Base-by-base conservation (phyloP, 2,797 vertebrate species). In the Cryptoblepharus egeriae region DNA sequence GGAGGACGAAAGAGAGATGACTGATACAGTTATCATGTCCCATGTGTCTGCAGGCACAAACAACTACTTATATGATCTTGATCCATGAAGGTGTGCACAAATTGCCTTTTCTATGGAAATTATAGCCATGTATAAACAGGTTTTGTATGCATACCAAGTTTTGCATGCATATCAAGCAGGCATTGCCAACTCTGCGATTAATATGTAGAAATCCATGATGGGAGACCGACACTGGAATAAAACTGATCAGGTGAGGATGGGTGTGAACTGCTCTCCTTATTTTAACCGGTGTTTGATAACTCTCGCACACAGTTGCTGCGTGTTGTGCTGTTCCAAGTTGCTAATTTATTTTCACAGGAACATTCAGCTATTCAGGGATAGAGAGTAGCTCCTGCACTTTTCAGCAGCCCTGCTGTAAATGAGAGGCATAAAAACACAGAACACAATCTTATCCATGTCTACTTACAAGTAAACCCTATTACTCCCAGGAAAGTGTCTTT, bases 331-430 rank as follows among this genome's bases (percentile, higher is more conserved):
- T 74, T 82, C 68, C 30, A 52, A 37, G 64, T 68, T 68, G 71
- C 77, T 74, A 84, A 79, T 84, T 84, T 84, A 84, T 79, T 79
- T 63, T 79, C 77, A 61, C 82, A 84, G 76, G 82, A 84, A 84
- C 82, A 69, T 61, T 60, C n/a, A 84, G 39, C 71, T 84, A 75
- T 84, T 84, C 52, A 79, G 68, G 70, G 82, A 49, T 37, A 60
- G 32, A 63, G 58, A 37, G 30, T n/a, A 67, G 12, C 67, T 35
- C 67, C 70, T 58, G 24, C 26, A 73, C 28, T 83, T 64, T 45
- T 72, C 75, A 45, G 20, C 3, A 60, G 16, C 16, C 61, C 22
- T 57, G 61, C 71, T 83, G n/a, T 52, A 67, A 55, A 78, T 55
- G 18, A 73, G 18, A 42, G 60, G n/a, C 37, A 64, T 16, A 30